These are phyloP conservation scores for Urocyon cinereoargenteus DNA, from an alignment of 2,797 vertebrate species.

Conservation along the genomic window DNA sequence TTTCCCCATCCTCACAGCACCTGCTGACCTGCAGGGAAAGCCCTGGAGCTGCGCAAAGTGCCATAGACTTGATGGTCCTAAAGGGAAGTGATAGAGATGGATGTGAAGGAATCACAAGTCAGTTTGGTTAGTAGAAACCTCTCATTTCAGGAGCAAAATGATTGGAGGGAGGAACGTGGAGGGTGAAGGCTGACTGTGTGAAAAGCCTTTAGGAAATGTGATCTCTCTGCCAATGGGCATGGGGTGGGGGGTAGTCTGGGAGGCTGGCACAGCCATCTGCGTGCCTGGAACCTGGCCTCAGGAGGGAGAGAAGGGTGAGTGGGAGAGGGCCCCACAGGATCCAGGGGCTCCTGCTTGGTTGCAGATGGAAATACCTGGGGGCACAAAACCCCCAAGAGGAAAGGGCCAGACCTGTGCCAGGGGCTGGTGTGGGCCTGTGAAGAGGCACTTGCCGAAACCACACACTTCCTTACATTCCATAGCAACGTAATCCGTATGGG, in stretches of 20 bases:
- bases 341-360: neutral
- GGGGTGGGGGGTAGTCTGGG: neutral
- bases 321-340: neutral
- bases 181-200: neutral
- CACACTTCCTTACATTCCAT: constrained; percentile 99
- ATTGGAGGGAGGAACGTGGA: neutral
- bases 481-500: constrained; percentile 97
- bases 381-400: neutral
- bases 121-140: neutral
- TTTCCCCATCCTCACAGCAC: neutral
- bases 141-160: neutral
- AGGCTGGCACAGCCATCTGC: neutral
- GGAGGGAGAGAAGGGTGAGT: neutral
- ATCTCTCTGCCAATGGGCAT: fast-evolving
- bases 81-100: neutral
- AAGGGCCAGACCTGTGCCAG: neutral
- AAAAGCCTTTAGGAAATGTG: neutral
- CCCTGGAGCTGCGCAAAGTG: neutral
- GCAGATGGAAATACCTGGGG: neutral
- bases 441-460: constrained; percentile 93
- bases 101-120: neutral
- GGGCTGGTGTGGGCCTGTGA: neutral
- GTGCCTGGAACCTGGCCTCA: neutral
- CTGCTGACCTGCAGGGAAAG: neutral
- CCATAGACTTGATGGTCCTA: neutral